Conservation (phyloP, 2,113 vertebrate species). For the Cheirogaleus medius region DNA sequence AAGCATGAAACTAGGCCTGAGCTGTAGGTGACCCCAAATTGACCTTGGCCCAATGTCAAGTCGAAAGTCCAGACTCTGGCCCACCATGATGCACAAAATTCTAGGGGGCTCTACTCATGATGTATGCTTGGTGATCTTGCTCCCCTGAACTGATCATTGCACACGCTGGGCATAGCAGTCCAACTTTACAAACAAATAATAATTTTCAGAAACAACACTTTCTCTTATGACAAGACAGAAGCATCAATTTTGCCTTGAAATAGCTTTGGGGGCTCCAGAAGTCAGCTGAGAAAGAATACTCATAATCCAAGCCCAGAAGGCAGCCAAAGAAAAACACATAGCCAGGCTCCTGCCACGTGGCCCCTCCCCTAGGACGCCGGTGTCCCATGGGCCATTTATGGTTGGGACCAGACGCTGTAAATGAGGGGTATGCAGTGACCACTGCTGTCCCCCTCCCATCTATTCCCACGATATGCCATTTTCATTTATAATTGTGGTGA, state of each 20-base stretch:
- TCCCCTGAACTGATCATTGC: background rate
- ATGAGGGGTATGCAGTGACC: conserved; percentile 11
- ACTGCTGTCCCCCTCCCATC: background rate
- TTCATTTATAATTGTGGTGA: conserved; percentile 63
- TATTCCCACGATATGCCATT: background rate
- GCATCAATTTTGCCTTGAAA: conserved; percentile 26
- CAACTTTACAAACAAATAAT: background rate
- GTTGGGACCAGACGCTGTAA: conserved; percentile 50
- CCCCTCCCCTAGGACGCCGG: background rate
- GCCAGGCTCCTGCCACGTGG: conserved; percentile 23
- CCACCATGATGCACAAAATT: too few relatives aligned
- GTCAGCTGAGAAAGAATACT: background rate
- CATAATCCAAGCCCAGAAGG: conserved; percentile 5
- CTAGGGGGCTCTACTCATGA: background rate
- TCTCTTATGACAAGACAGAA: background rate
- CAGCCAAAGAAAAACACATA: background rate
- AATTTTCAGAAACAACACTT: background rate
- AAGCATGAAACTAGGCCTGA: background rate
- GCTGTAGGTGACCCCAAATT: background rate
- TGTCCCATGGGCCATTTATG: background rate
- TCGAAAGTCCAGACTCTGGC: background rate
- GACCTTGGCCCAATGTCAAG: background rate
- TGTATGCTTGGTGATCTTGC: background rate
- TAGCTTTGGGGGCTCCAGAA: conserved; percentile 29
- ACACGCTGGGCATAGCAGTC: background rate